Evolutionary conservation across 2,113 vertebrate genomes (phyloP).

Genomic region (Macrotis lagotis): DNA sequence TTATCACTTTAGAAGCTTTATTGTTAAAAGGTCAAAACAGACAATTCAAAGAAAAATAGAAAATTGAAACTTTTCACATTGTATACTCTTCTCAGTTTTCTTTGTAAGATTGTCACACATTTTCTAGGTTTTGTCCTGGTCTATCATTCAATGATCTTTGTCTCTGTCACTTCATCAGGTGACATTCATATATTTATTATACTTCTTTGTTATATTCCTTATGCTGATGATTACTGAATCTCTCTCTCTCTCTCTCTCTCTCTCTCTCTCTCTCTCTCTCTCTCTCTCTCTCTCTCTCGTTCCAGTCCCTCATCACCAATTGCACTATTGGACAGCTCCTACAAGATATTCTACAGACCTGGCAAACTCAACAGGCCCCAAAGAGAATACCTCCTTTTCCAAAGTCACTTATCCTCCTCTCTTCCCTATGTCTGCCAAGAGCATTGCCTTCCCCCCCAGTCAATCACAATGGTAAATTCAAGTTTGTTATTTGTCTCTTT

Average conservation of each 20-base stretch:
- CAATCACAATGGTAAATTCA: background rate
- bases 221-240: background rate
- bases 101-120: background rate
- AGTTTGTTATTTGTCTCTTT: background rate
- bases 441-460: background rate
- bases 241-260: background rate
- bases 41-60: background rate
- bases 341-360: background rate
- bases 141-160: background rate
- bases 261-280: background rate
- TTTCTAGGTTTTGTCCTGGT: background rate
- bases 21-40: background rate
- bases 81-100: background rate
- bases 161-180: background rate
- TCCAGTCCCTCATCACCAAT: background rate
- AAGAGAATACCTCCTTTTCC: background rate
- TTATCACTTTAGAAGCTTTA: background rate
- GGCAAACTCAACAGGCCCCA: background rate
- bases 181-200: background rate
- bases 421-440: no score
- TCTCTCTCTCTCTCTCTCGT: background rate
- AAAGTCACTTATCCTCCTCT: no score
- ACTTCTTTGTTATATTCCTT: background rate
- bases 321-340: background rate
- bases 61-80: background rate